Evolutionary conservation across 2,888 invertebrate species (phyloP), one percentile per base, ranked within the genome.

Genomic region (Metacarcinus magister): DNA sequence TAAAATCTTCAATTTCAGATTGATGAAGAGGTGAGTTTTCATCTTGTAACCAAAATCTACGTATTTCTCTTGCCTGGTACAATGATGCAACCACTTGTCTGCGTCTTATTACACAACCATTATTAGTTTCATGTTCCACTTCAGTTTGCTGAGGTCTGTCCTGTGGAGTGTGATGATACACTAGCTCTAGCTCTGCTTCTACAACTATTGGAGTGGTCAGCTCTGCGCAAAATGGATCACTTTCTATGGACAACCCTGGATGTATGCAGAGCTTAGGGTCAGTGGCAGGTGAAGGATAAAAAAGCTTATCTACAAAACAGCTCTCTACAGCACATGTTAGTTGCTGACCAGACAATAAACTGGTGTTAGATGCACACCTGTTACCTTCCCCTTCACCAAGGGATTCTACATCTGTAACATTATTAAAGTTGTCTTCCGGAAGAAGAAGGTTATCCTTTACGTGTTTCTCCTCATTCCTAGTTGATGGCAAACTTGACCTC

Each of bases 301-400:
- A 87, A 96, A 96, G 96, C 95, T 95, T 89, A 82, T 87, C 94
- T 94, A 94, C 94, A 90, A 48, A 75, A 96, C 96, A 93, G 93
- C 46, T 95, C 89, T 96, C 96, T 96, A 96, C 96, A 90, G 94
- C 93, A 94, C 91, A n/a, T 92, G 96, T 96, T 96, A 96, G 95
- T 96, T 60, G 95, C 95, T 90, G 92, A 92, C 95, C 87, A 75
- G 95, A 96, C 95, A 91, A 89, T 75, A 96, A 96, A 94, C 19
- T 28, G 90, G 82, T 90, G 96, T 95, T 96, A 96, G 96, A 93
- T 96, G 94, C 97, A 97, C 96, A 97, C 97, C 97, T 97, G 97
- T 96, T 96, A 95, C 96, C 97, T 95, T 96, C 97, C 95, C 96
- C 96, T 95, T 95, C 97, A 96, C 96, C 96, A 75, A 97, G 96